These are phyloP conservation scores for Rhysida immarginata DNA, from an alignment of 1,140 invertebrate species.

Conservation along the genomic window DNA sequence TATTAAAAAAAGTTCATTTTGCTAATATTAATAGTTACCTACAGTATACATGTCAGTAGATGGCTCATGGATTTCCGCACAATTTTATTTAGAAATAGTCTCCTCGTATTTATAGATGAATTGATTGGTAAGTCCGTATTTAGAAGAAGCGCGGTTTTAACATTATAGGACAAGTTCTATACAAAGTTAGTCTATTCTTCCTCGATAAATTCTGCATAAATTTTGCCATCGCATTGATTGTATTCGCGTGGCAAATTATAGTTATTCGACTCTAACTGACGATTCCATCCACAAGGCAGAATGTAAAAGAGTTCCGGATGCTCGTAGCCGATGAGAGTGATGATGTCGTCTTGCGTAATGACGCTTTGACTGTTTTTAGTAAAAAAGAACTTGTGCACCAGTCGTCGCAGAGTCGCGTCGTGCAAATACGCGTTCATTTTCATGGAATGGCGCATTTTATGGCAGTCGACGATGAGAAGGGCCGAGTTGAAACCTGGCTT, in stretches of 20 bases:
- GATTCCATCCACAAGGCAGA: conserved; percentile 17
- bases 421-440: conserved; percentile 11
- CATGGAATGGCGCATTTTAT: conserved; percentile 13
- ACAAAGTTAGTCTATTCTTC: too few relatives aligned
- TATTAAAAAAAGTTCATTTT: too few relatives aligned
- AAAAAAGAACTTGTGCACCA: conserved; percentile 16
- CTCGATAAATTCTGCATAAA: conserved; percentile 1
- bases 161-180: too few relatives aligned
- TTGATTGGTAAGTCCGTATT: too few relatives aligned
- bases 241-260: conserved; percentile 6
- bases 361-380: not conserved
- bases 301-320: conserved; percentile 14
- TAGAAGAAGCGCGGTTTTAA: too few relatives aligned
- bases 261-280: conserved; percentile 7
- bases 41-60: too few relatives aligned
- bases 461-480: conserved; percentile 14
- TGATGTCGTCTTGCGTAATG: conserved; percentile 11
- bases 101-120: too few relatives aligned
- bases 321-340: conserved; percentile 15
- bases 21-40: too few relatives aligned
- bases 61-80: too few relatives aligned
- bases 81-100: too few relatives aligned
- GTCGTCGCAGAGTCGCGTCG: conserved; percentile 8
- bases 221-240: conserved; percentile 5
- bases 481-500: conserved; percentile 15